Conservation (phyloP, 2,113 vertebrate species). For the Apus apus region DNA sequence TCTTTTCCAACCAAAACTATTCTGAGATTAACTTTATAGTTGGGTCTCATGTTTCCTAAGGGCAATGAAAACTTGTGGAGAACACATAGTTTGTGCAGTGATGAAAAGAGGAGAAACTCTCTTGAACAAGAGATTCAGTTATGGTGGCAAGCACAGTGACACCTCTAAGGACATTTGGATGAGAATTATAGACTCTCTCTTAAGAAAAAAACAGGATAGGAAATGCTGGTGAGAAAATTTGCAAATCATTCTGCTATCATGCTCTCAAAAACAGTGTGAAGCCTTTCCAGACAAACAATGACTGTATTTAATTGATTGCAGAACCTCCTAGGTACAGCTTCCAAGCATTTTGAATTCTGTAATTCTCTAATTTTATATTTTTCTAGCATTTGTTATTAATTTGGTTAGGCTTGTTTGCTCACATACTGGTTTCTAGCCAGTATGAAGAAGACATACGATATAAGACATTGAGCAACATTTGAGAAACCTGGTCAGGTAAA, state of each 20-base stretch:
- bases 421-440: too few species aligned
- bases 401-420: neutral
- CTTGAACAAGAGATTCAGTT: neutral
- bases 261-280: neutral
- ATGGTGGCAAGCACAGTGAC: neutral
- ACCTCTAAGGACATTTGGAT: neutral
- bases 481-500: too few species aligned
- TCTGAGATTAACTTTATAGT: neutral
- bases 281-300: neutral
- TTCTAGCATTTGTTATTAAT: neutral
- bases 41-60: constrained; percentile 18
- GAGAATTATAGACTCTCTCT: neutral
- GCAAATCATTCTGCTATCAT: neutral
- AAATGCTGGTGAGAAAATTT: neutral
- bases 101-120: neutral
- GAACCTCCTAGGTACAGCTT: neutral
- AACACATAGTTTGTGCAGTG: constrained; percentile 26
- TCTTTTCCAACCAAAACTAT: too few species aligned
- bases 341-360: neutral
- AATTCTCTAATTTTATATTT: neutral
- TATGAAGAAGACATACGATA: too few species aligned
- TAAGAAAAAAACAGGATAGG: neutral
- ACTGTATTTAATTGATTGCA: neutral
- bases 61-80: constrained; percentile 30
- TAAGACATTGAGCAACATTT: neutral